Percentiles rank a stretch among this genome's conserved stretches.
Evolutionary conservation across 2,888 invertebrate genomes (phyloP).

Genomic region (Steinernema hermaphroditum): DNA sequence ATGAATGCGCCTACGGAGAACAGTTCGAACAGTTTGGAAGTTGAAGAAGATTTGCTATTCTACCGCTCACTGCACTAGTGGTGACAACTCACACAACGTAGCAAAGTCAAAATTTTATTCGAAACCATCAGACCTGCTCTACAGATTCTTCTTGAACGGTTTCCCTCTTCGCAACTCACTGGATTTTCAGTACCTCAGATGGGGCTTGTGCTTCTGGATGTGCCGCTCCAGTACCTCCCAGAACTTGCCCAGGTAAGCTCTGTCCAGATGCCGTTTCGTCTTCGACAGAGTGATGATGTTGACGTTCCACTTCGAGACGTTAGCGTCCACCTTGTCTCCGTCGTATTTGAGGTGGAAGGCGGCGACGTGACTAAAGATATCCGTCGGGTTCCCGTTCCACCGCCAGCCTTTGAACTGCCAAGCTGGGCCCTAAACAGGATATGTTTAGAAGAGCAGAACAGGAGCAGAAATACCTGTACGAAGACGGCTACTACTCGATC

Average conservation of each 20-base stretch:
- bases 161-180: too few species aligned
- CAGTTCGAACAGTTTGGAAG: too few species aligned
- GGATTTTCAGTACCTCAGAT: slow-evolving; percentile 75
- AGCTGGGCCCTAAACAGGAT: slow-evolving; percentile 89
- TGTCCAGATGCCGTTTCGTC: slow-evolving; percentile 91
- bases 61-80: too few species aligned
- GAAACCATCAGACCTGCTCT: too few species aligned
- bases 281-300: slow-evolving; percentile 86
- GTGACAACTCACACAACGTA: too few species aligned
- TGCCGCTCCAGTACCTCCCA: slow-evolving; percentile 96
- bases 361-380: slow-evolving; percentile 93
- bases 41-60: too few species aligned
- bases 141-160: too few species aligned
- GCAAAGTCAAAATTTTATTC: too few species aligned
- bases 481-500: slow-evolving; percentile 97
- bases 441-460: too few species aligned
- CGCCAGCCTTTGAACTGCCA: slow-evolving; percentile 99
- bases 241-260: slow-evolving; percentile 89
- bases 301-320: slow-evolving; percentile 93
- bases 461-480: slow-evolving; percentile 74
- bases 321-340: slow-evolving; percentile 89
- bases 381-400: slow-evolving; percentile 96
- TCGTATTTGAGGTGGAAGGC: slow-evolving; percentile 96
- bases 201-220: slow-evolving; percentile 84
- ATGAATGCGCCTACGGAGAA: too few species aligned